Conservation (phyloP, 2,888 invertebrate genomes). For the Callyntrura sp. region DNA sequence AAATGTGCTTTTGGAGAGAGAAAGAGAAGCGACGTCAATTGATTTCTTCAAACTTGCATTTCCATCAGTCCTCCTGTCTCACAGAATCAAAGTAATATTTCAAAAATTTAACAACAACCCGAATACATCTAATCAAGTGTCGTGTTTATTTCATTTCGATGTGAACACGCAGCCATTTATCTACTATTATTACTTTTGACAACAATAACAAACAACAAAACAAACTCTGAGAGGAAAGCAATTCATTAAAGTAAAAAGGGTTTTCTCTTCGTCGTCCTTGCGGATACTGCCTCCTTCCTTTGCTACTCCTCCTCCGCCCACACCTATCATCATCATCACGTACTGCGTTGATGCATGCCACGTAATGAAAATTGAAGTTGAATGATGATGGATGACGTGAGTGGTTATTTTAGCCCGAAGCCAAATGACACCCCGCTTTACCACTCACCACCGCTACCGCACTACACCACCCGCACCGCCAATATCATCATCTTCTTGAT, state of each 20-base stretch:
- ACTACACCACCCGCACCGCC: no score
- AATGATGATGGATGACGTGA: conserved; percentile 45
- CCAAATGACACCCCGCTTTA: conserved; percentile 44
- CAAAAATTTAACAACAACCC: not conserved
- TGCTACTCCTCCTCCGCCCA: not conserved
- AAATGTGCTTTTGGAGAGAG: no score
- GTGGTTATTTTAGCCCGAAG: conserved; percentile 30
- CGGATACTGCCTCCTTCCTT: not conserved
- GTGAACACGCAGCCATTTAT: no score
- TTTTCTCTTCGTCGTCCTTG: not conserved
- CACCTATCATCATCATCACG: no score
- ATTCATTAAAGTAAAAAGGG: conserved; percentile 38
- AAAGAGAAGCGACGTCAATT: no score
- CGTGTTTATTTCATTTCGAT: conserved; percentile 9
- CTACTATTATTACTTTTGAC: no score
- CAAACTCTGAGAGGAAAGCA: conserved; percentile 31
- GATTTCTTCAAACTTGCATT: no score
- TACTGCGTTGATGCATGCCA: not conserved
- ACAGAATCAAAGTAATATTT: conserved; percentile 2
- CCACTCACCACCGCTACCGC: conserved; percentile 1
- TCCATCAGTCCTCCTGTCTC: conserved; percentile 18
- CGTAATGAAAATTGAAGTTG: conserved; percentile 4
- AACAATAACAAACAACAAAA: conserved; percentile 37
- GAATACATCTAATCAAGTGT: conserved; percentile 39
- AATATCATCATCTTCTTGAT: conserved; percentile 33